Base-by-base conservation (phyloP, 2,113 vertebrate genomes). In the Pionites leucogaster region DNA sequence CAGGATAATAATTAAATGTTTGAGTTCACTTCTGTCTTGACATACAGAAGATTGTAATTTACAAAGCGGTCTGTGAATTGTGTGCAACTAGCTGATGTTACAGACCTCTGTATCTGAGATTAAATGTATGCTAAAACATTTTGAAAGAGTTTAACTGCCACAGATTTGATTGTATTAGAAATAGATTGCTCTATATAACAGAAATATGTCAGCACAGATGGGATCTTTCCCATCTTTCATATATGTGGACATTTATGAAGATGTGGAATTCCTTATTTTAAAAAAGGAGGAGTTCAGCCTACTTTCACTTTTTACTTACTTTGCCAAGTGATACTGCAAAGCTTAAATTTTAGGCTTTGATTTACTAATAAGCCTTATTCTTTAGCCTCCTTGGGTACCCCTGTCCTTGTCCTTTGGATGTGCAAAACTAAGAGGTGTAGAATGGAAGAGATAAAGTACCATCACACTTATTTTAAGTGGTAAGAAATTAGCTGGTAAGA, bases 101-200 rank as follows among this genome's bases (percentile, higher is more conserved):
- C 41, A 83, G 47, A 69, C 47, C 50, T 70, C 81, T 44, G 17
- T 68, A 50, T 55, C 68, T 65, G 81, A 92, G 93, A 93, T 88
- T 87, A 96, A 94, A 92, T 77, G 65, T 69, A 59, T 74, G 57
- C 77, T 92, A 86, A 92, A 91, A 83, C 47, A 75, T 89, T 92
- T 86, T 85, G 65, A 71, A 86, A 72, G 80, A 64, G 69, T 75
- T 75, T 63, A 88, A 85, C 88, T 95, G 90, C 87, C 88, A 83
- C 50, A 67, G 76, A 88, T 90, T 88, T 90, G 90, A 88, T 60
- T 92, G 75, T 94, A 74, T 95, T 93, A 88, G 92, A 94, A 96
- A 95, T 31, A 81, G 83, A 86, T 93, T 92, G 55, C 84, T 86
- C 93, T 91, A 3, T 92, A 60, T 91, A 92, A 80, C n/a, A 90